These are phyloP conservation scores for Podarcis muralis DNA, from an alignment of 2,113 vertebrate species.

Conservation along the genomic window DNA sequence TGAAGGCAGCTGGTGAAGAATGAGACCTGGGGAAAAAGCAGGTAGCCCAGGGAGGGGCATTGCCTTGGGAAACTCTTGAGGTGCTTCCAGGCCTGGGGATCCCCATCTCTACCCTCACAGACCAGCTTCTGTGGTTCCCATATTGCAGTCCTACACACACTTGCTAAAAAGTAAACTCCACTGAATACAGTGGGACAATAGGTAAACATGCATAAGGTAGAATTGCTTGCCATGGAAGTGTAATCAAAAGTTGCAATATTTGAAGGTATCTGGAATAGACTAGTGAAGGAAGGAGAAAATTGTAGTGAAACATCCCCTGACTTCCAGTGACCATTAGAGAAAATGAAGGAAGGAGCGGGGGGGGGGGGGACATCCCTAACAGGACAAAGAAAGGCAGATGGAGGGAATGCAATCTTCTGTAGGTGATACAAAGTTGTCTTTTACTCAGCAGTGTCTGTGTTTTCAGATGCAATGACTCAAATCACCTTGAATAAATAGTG, in stretches of 20 bases:
- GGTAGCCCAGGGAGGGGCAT: too few relatives aligned
- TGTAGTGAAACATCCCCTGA: neutral
- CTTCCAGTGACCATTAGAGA: neutral
- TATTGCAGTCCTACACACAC: neutral
- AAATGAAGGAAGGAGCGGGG: neutral
- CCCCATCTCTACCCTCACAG: too few relatives aligned
- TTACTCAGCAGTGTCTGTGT: neutral
- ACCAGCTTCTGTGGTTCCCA: neutral
- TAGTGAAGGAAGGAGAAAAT: neutral
- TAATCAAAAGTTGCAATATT: neutral
- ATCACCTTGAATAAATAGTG: slow-evolving; percentile 11
- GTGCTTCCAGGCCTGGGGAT: too few relatives aligned
- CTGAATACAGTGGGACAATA: neutral
- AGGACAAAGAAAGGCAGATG: neutral
- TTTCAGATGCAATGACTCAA: slow-evolving; percentile 10
- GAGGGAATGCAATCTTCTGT: neutral
- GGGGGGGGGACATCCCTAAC: neutral
- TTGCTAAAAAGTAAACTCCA: neutral
- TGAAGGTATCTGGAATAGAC: neutral
- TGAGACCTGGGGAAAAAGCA: too few relatives aligned
- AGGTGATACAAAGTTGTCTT: neutral
- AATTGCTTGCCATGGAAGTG: neutral
- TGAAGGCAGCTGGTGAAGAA: too few relatives aligned
- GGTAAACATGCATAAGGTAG: neutral
- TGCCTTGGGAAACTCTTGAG: too few relatives aligned